Evolutionary conservation across 2,113 vertebrate species (phyloP).

Genomic region (Muntiacus muntjak): DNA sequence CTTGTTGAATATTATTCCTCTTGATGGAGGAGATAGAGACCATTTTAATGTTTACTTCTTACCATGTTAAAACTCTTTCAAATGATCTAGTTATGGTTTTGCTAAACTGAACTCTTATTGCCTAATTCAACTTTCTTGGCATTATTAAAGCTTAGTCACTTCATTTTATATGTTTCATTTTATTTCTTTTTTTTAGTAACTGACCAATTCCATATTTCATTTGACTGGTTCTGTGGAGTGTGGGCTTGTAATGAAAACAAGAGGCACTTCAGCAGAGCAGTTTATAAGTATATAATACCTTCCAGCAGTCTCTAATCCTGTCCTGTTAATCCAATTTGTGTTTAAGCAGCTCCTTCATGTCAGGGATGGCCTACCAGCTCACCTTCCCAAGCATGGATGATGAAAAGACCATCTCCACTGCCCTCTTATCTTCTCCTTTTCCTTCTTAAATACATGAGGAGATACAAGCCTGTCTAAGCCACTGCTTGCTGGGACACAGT

Average conservation of each 20-base stretch:
- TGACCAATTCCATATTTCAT: not conserved
- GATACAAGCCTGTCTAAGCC: not conserved
- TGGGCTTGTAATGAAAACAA: conserved; percentile 35
- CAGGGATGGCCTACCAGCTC: not conserved
- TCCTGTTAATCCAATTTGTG: conserved; percentile 59
- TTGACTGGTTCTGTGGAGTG: not conserved
- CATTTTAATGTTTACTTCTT: not conserved
- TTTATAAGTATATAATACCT: conserved; percentile 20
- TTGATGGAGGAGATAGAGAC: not conserved
- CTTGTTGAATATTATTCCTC: not conserved
- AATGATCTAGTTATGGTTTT: conserved; percentile 15
- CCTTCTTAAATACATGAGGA: not conserved
- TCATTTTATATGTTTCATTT: conserved; percentile 31
- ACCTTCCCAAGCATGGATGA: not conserved
- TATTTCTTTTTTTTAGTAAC: not conserved
- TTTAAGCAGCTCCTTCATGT: conserved; percentile 38
- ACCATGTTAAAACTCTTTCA: not conserved
- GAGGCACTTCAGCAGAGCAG: conserved; percentile 13
- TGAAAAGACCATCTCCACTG: not conserved
- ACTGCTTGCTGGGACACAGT: not conserved
- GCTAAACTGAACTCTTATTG: not conserved
- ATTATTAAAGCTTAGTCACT: conserved; percentile 14
- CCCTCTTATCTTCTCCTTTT: not conserved
- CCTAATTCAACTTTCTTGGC: not conserved
- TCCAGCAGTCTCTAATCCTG: conserved; percentile 35